A percentile compares a stretch with the other conserved stretches of the same genome.
Conservation (phyloP, 2,888 invertebrate species). For the Scaptomyza flava region DNA sequence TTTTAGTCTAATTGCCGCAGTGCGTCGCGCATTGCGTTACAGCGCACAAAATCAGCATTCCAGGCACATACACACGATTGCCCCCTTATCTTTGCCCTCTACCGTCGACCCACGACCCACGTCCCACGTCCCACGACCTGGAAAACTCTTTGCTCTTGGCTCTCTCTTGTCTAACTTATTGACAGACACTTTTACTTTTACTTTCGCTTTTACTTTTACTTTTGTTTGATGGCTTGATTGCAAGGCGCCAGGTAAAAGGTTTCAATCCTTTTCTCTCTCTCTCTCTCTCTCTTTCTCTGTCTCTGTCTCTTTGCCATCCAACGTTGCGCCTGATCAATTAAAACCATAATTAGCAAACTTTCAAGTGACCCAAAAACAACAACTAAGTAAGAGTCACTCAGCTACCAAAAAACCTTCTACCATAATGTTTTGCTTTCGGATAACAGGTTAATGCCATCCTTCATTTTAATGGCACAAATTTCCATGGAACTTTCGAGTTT, state of each 20-base stretch:
- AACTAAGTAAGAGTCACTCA: not conserved
- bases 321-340: constrained; percentile 63
- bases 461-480: constrained; percentile 22
- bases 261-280: not conserved
- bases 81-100: not conserved
- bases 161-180: constrained; percentile 20
- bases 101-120: not conserved
- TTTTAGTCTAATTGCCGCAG: constrained; percentile 62
- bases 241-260: constrained; percentile 10
- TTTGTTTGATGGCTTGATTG: constrained; percentile 61
- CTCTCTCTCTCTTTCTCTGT: not conserved
- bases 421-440: not conserved
- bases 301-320: constrained; percentile 13
- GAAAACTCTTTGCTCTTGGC: not conserved
- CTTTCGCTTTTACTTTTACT: constrained; percentile 29
- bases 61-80: constrained; percentile 50
- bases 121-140: not conserved
- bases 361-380: constrained; percentile 44
- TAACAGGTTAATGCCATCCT: not conserved
- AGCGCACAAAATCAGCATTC: constrained; percentile 61
- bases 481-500: constrained; percentile 8
- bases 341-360: constrained; percentile 74
- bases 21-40: constrained; percentile 43
- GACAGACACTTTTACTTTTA: constrained; percentile 35
- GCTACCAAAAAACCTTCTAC: not conserved